phyloP scores from a whole-genome alignment of 1,140 invertebrate genomes.

The Pogonus chalceus region DNA sequence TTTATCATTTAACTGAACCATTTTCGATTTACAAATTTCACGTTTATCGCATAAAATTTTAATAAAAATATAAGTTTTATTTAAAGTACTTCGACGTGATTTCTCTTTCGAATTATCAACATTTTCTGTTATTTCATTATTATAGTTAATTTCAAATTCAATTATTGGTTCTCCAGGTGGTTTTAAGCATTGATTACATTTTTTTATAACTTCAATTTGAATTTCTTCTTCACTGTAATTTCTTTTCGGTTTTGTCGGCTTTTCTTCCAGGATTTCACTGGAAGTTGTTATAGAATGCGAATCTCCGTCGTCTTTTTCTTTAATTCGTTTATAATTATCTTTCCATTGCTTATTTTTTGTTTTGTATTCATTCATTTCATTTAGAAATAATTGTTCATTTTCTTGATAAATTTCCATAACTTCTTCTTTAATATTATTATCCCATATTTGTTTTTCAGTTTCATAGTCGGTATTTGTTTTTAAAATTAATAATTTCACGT shows the following conservation, averaged over 20 bases:
- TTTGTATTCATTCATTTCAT: slow-evolving; percentile 18
- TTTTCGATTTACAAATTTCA: slow-evolving; percentile 28
- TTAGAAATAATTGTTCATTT: slow-evolving; percentile 26
- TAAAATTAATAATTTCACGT: slow-evolving; percentile 31
- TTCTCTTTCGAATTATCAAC: slow-evolving; percentile 22
- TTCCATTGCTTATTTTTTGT: slow-evolving; percentile 10
- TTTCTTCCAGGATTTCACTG: slow-evolving; percentile 6
- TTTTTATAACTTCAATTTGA: slow-evolving; percentile 25
- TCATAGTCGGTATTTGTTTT: slow-evolving; percentile 21
- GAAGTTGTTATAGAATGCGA: too few species aligned
- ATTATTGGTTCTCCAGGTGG: slow-evolving; percentile 41
- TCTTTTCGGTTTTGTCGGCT: slow-evolving; percentile 26
- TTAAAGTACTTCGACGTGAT: slow-evolving; percentile 28
- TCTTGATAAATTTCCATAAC: slow-evolving; percentile 34
- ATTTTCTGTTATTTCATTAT: slow-evolving; percentile 18
- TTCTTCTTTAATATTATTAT: slow-evolving; percentile 28
- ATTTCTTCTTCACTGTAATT: slow-evolving; percentile 24
- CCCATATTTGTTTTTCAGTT: slow-evolving; percentile 21
- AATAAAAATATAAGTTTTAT: slow-evolving; percentile 28
- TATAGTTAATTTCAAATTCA: slow-evolving; percentile 31
- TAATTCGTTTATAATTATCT: slow-evolving; percentile 17
- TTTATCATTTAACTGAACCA: slow-evolving; percentile 21
- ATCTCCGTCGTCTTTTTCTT: neutral
- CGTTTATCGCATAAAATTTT: slow-evolving; percentile 28
- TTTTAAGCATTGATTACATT: slow-evolving; percentile 35